phyloP scores from a whole-genome alignment of 2,797 vertebrate species.

The Chelonia mydas region DNA sequence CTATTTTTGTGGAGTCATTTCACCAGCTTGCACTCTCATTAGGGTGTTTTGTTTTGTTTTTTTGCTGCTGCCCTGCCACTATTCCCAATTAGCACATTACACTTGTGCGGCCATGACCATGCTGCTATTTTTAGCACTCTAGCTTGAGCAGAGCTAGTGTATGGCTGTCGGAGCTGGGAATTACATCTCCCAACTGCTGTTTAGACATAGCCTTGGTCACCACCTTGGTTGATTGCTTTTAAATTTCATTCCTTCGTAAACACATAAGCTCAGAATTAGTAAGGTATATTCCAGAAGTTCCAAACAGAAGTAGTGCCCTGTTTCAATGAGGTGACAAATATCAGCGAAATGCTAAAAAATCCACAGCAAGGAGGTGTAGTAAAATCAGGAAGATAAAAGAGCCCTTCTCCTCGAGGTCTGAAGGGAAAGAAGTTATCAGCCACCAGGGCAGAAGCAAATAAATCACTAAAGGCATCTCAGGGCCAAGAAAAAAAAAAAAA shows the following conservation, averaged over 20 bases:
- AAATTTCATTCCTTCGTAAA: background rate
- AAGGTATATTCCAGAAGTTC: background rate
- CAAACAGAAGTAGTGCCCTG: conserved; percentile 6
- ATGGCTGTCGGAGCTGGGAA: background rate
- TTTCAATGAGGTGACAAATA: conserved; percentile 39
- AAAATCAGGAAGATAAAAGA: conserved; percentile 48
- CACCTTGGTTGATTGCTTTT: conserved; percentile 1
- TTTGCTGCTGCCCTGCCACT: background rate
- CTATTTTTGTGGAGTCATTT: background rate
- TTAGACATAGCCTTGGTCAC: background rate
- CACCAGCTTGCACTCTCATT: background rate
- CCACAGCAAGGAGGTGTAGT: conserved; percentile 1
- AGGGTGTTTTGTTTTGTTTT: background rate
- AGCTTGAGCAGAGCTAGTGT: background rate
- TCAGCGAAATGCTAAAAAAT: conserved; percentile 5
- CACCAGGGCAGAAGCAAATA: conserved; percentile 48
- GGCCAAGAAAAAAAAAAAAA: conserved; percentile 19
- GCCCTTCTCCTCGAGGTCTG: conserved; percentile 31
- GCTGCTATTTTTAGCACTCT: background rate
- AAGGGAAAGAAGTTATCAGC: conserved; percentile 62
- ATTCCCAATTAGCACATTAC: background rate
- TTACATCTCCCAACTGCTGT: background rate
- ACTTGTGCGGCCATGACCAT: background rate
- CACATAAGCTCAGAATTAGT: conserved; percentile 8
- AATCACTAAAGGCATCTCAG: conserved; percentile 45